Percentiles rank a stretch among this genome's conserved stretches.
phyloP scores from a whole-genome alignment of 1,140 invertebrate species.

The Trachymyrmex cornetzi region DNA sequence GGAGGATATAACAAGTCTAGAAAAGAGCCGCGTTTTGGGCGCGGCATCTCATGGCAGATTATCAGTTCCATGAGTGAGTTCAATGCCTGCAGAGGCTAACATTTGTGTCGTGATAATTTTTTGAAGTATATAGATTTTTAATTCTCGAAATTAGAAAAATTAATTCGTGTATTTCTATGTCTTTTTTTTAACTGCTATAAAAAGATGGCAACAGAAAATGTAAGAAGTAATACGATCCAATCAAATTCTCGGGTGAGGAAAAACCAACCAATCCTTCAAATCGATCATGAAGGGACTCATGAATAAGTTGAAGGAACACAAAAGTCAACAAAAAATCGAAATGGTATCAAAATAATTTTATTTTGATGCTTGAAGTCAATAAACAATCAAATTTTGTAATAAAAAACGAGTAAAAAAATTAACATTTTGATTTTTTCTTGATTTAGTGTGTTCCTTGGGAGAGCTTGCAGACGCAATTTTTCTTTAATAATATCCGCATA shows the following conservation, averaged over 20 bases:
- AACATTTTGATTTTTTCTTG: too few relatives aligned
- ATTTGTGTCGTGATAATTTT: neutral
- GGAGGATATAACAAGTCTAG: neutral
- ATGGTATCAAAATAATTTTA: too few relatives aligned
- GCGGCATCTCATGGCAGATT: neutral
- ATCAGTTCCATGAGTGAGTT: slow-evolving; percentile 36
- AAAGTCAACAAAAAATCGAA: too few relatives aligned
- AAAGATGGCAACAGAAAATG: neutral
- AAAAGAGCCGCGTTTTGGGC: neutral
- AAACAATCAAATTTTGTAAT: too few relatives aligned
- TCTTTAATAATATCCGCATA: slow-evolving; percentile 1
- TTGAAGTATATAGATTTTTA: neutral
- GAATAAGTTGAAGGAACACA: too few relatives aligned
- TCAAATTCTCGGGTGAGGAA: neutral
- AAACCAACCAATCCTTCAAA: neutral
- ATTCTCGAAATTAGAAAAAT: slow-evolving; percentile 6
- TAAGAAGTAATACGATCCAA: neutral
- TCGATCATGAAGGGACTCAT: neutral
- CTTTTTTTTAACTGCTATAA: neutral
- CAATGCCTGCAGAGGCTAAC: slow-evolving; percentile 10
- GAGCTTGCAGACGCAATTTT: neutral
- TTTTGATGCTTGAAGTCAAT: too few relatives aligned
- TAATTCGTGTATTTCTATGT: neutral
- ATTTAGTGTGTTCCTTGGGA: too few relatives aligned
- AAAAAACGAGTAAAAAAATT: too few relatives aligned